phyloP scores from a whole-genome alignment of 1,140 invertebrate genomes.

The Zophobas atratus region DNA sequence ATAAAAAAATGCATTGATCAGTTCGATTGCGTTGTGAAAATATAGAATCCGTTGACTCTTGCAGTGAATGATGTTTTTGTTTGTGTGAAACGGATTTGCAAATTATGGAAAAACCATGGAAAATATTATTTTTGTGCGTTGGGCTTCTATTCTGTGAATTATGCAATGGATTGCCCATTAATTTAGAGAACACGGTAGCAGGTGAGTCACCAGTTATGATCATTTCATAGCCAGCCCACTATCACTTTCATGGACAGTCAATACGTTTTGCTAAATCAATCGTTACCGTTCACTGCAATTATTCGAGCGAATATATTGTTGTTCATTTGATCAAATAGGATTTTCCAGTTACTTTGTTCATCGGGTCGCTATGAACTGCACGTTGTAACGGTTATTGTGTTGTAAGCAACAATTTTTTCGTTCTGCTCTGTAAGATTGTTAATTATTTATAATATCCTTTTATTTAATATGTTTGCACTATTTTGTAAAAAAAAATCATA shows the following conservation, averaged over 20 bases:
- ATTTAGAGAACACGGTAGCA: slow-evolving; percentile 61
- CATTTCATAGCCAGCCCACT: slow-evolving; percentile 48
- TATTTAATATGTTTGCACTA: background rate
- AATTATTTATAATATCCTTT: background rate
- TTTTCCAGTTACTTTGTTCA: slow-evolving; percentile 6
- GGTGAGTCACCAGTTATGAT: slow-evolving; percentile 63
- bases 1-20: background rate
- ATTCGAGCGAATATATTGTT: slow-evolving; percentile 8
- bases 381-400: background rate
- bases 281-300: slow-evolving; percentile 29
- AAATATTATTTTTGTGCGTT: slow-evolving; percentile 58
- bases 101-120: slow-evolving; percentile 66
- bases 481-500: no score
- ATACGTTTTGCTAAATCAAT: slow-evolving; percentile 38
- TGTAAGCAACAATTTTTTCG: background rate
- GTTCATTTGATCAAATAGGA: slow-evolving; percentile 2
- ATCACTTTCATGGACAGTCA: slow-evolving; percentile 59
- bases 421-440: background rate
- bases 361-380: background rate
- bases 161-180: slow-evolving; percentile 65
- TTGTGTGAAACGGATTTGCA: slow-evolving; percentile 36
- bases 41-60: slow-evolving; percentile 22
- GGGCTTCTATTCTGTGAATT: slow-evolving; percentile 60
- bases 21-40: slow-evolving; percentile 11
- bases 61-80: slow-evolving; percentile 42